A percentile compares a stretch with the other conserved stretches of the same genome.
Conservation (phyloP, 2,888 invertebrate species). For the Labia minor region DNA sequence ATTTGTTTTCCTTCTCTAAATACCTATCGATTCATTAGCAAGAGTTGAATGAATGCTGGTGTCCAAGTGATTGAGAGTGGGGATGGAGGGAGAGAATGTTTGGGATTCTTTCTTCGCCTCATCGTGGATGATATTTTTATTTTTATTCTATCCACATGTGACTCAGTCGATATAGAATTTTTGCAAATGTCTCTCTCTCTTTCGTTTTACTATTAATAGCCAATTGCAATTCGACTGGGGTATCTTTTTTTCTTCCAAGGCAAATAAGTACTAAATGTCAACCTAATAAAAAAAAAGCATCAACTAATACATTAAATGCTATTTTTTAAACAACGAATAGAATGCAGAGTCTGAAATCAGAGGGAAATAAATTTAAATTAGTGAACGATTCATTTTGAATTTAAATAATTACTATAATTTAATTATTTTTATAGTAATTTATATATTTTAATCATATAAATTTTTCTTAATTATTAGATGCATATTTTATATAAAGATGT, state of each 20-base stretch:
- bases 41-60: no score
- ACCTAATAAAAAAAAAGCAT: neutral
- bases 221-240: neutral
- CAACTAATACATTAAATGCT: neutral
- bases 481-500: no score
- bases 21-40: no score
- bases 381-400: no score
- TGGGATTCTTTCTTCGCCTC: neutral
- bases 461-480: no score
- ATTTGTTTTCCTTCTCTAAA: no score
- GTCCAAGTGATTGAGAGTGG: no score
- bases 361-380: no score
- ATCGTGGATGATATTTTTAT: neutral
- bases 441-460: no score
- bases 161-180: neutral
- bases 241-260: neutral
- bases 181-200: slow-evolving; percentile 4
- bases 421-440: no score
- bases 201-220: neutral
- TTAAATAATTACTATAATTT: no score
- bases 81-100: no score
- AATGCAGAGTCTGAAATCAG: neutral
- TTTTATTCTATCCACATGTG: neutral
- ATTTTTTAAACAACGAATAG: neutral
- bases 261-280: neutral